phyloP scores from a whole-genome alignment of 2,113 vertebrate species.

The Lynx canadensis region DNA sequence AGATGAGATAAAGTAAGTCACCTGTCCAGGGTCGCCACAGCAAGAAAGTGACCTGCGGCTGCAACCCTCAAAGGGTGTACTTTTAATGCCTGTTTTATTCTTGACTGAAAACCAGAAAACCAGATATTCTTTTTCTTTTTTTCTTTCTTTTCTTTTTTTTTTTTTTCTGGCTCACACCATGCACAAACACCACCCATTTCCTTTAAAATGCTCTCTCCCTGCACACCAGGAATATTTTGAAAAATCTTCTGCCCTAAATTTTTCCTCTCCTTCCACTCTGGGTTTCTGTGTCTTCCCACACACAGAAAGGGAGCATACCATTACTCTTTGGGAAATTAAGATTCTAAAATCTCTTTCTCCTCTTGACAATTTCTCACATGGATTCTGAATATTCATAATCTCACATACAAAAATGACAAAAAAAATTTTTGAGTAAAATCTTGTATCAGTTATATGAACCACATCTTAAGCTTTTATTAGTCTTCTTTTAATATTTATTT shows the following conservation, averaged over 20 bases:
- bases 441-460: neutral
- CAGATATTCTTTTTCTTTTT: neutral
- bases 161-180: neutral
- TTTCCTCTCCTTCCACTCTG: neutral
- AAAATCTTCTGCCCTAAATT: neutral
- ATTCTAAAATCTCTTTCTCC: neutral
- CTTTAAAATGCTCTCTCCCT: neutral
- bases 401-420: neutral
- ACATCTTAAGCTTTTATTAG: neutral
- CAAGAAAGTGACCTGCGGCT: neutral
- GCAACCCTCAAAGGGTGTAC: neutral
- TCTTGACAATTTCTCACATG: neutral
- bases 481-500: neutral
- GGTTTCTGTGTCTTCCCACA: neutral
- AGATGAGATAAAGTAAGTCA: neutral
- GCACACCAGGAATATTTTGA: neutral
- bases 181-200: neutral
- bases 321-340: neutral
- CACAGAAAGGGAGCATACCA: neutral
- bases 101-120: neutral
- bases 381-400: neutral
- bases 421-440: neutral
- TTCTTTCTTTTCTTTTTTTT: neutral
- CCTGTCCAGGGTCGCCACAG: neutral
- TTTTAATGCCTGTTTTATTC: slow-evolving; percentile 8